Evolutionary conservation across 2,888 invertebrate genomes (phyloP), one percentile per base, ranked within the genome.

Genomic region (Apocheima hispidaria): DNA sequence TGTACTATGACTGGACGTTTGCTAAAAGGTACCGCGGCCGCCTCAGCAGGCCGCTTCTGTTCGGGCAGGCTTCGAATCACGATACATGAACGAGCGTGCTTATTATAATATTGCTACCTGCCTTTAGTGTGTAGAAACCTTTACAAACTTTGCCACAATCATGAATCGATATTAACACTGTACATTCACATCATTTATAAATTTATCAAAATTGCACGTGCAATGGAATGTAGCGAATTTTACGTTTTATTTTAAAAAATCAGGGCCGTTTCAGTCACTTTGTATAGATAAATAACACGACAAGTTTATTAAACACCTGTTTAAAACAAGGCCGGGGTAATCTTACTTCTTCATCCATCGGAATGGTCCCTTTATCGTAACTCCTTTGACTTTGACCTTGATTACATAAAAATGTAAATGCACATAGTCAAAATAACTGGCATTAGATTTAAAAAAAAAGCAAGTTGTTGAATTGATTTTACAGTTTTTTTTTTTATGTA

Each of bases 341-440:
- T 20, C 18, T 21, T 35, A 20, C 21, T 35, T 30, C 18, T 28
- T 9, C 12, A 7, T 46, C 30, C n/a, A 5, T 48, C 5, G 16
- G 20, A 35, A 35, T 50, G 50, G 50, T 50, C 50, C 50, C 50
- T 14, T 49, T 14, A 44, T 44, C 26, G 26, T 43, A 26, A 28
- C 14, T n/a, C 12, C 5, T 49, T 38, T 16, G 36, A 23, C 36
- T 50, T 16, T 36, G 18, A 23, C 35, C 36, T 49, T 28, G 3
- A 26, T 14, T 16, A 16, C 9, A 14, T 26, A 26, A 10, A 38
- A 14, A 50, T 3, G 21, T 7, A 4, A n/a, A 7, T 14, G 10
- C 4, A 30, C 21, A n/a, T n/a, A n/a, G n/a, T n/a, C n/a, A n/a
- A n/a, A n/a, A n/a, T n/a, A n/a, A n/a, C n/a, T n/a, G n/a, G n/a